Evolutionary conservation across 2,113 vertebrate species (phyloP), one percentile per base, ranked within the genome.

Genomic region (Hydrolagus affinis): DNA sequence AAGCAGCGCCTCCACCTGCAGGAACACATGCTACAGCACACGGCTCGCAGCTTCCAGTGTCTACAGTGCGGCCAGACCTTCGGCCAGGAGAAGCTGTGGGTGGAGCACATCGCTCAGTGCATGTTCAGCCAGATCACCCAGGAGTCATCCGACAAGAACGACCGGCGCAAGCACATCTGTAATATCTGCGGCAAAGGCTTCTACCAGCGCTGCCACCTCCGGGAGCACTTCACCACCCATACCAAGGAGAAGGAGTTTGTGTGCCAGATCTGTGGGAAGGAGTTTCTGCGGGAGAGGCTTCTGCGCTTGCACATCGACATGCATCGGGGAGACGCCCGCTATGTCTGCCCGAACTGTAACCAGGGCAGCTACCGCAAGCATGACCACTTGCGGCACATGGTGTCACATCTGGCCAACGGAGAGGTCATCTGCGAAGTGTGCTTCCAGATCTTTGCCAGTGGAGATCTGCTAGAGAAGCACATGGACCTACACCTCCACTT

Each of bases 361-460:
- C 98, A 98, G 94, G 98, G 98, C 86, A 97, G 97, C 92, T 99
- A 98, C 93, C 95, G 98, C 87, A 99, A 99, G 90, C 98, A 99
- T 87, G 98, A 99, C 92, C 98, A 99, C 87, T 96, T 99, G 85
- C 95, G 98, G 70, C 98, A 99, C 94, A 98, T 99, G 98, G 97
- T 98, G 91, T 98, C 98, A 85, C 98, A 99, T 91, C 94, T 99
- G 90, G 94, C 96, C 68, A 95, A 95, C 69, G 97, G 97, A 71
- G 96, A 99, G 90, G 97, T 96, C 89, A 97, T 99, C 94, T 99
- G 98, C 93, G 97, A 99, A 93, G 97, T 99, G 91, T 99, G 98
- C 90, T 99, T 98, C 92, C 97, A 98, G 94, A 98, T 98, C 92
- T 98, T 98, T 88, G 96, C 96, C 12, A 95, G 93, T 85, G 96